Base-by-base conservation (phyloP, 1,140 invertebrate species). In the Zaprionus inermis region DNA sequence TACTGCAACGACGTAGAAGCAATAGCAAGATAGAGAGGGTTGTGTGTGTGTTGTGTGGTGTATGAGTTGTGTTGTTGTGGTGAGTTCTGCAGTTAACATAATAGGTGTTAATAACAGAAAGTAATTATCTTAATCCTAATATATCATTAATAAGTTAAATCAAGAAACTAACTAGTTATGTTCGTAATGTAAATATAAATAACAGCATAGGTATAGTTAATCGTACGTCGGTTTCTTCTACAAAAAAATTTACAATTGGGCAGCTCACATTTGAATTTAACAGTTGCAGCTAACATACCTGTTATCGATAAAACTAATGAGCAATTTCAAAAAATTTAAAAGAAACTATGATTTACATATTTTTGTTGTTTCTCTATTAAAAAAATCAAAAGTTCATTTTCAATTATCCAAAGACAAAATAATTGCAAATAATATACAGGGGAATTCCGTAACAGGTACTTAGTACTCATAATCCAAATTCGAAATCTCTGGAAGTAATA, bases 1-100 rank as follows among this genome's bases (percentile, higher is more conserved):
- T 72, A 79, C 61, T 76, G 73, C 73, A 86, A 86, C 83, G 83
- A 86, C 83, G 83, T 86, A 86, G 82, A 86, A 84, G 69, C 76
- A 69, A 73, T 76, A 77, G 49, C 73, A 30, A 64, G 49, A 55
- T 64, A 65, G 52, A 80, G 72, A 69, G 69, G 70, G 69, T 75
- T 80, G 76, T 79, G 75, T 63, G 64, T 52, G 70, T 79, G 73
- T 79, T 34, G 51, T 68, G 24, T 46, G 41, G 22, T 46, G 58
- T 60, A 56, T 24, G 44, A 49, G 44, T 11, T 49, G 44, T 49
- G 44, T 49, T 49, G 44, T 22, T 49, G 44, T 49, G 44, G 44
- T 18, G 44, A 49, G 18, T 49, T 49, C 44, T 22, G 44, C 18
- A 9, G 10, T 49, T 49, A 49, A 49, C 44, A 49, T 49, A 49